Base-by-base conservation (phyloP, 2,797 vertebrate genomes). In the Anolis apletophallus region DNA sequence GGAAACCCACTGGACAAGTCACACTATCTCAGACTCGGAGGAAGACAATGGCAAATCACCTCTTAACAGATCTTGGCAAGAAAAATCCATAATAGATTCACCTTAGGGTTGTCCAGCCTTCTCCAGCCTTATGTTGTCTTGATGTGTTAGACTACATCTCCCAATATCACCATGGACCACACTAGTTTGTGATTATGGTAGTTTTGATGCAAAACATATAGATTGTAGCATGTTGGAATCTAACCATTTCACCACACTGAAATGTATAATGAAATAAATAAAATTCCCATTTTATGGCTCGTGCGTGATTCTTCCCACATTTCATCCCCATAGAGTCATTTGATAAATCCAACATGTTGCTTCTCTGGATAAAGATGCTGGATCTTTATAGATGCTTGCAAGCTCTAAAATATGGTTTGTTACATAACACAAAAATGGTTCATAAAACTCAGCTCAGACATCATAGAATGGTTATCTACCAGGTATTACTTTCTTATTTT, bases 401-500 rank as follows among this genome's bases (percentile, higher is more conserved):
- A 68, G 16, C 64, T 32, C 55, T 71, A 32, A 71, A 54, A 55
- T 19, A 71, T 71, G n/a, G 17, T 69, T 17, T 12, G 21, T 17
- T 7, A 34, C n/a, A 12, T 61, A 74, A 73, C 54, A 29, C 71
- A 46, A 73, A 7, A 61, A 61, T 21, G 9, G 5, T 2, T 3
- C 9, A 46, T 14, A 67, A 16, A n/a, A 19, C 12, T 69, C 50
- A 36, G 23, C 29, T 34, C 23, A 52, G 1, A 61, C 16, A 61
- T 17, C 11, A 67, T 14, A 85, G 16, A 69, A 9, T 1, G 13
- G 1, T 79, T 90, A 71, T 75, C 76, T 87, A 32, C 2, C 87
- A 0, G 23, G 34, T 83, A 36, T 54, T 16, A 64, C 73, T 85
- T 84, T 72, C 83, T 74, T 81, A 34, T 80, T 92, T 91, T 86